Evolutionary conservation across 2,113 vertebrate genomes (phyloP).

Genomic region (Meriones unguiculatus): DNA sequence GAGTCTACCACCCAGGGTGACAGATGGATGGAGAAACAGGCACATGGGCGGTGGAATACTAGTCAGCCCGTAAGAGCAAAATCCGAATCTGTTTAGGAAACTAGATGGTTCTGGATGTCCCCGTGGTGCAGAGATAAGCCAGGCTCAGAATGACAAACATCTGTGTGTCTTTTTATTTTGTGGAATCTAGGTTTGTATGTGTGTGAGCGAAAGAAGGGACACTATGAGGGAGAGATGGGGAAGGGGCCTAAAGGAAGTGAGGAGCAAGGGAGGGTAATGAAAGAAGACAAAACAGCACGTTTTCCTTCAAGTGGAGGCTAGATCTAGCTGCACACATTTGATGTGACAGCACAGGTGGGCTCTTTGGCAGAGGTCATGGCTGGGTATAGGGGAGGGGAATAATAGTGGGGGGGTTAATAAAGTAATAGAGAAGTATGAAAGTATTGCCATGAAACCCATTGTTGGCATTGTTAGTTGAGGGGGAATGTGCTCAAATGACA

Average conservation of each 20-base stretch:
- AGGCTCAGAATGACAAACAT: neutral
- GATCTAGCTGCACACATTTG: neutral
- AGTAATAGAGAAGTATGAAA: neutral
- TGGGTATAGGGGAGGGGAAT: too few relatives aligned
- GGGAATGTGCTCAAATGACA: neutral
- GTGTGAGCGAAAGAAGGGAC: neutral
- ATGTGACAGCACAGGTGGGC: neutral
- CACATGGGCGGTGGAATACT: neutral
- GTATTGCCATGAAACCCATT: neutral
- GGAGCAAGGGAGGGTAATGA: neutral
- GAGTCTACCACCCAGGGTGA: neutral
- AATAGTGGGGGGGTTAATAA: neutral
- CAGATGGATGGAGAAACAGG: too few relatives aligned
- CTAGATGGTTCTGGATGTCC: neutral
- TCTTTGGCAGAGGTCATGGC: neutral
- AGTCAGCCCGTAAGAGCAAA: neutral
- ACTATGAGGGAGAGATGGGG: too few relatives aligned
- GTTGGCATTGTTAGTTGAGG: neutral
- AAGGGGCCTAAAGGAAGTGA: neutral
- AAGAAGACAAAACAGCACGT: neutral
- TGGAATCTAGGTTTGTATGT: neutral
- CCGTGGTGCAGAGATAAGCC: neutral
- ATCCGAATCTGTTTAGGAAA: neutral
- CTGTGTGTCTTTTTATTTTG: neutral
- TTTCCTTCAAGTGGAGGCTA: neutral